Evolutionary conservation across 2,888 invertebrate genomes (phyloP), one percentile per base, ranked within the genome.

Genomic region (Teleogryllus oceanicus): DNA sequence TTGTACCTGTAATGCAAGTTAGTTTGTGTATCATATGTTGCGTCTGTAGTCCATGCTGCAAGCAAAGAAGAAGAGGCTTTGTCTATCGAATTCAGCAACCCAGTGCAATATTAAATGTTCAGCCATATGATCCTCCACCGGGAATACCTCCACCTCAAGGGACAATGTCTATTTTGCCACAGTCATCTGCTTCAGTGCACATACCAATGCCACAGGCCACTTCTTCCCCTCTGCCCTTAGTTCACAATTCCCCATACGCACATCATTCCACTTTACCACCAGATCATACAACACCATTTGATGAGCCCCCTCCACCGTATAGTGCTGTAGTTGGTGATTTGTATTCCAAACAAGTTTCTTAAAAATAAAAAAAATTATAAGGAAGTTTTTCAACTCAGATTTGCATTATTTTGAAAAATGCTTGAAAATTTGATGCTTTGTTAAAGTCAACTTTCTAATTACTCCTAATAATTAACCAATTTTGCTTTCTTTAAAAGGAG

Each of bases 51-150:
- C 62, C 62, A 13, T 62, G 62, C n/a, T 62, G 62, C n/a, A 62
- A 62, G n/a, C 62, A 62, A 62, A 62, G 62, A 62, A 62, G 62
- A 62, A 62, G 62, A 62, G 62, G 62, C 13, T 18, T 62, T 18
- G 62, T 62, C 16, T 62, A 62, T 62, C 62, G 62, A 62, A 62
- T 62, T 62, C 62, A 62, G n/a, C 62, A 62, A 62, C 62, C 62
- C 3, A 62, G 16, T 18, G 62, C 62, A n/a, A n/a, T 62, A 62
- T 10, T 62, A 18, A 62, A 62, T n/a, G n/a, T 62, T 62, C 62
- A 62, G n/a, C 62, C 62, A 3, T 62, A 18, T 16, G 62, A n/a
- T 18, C 62, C 62, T 18, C 16, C 62, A 3, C 62, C 62, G 4
- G 62, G 62, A 62, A 18, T 62, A 3, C 62, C 18, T 16, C 62